These are phyloP conservation scores for Epicauta chinensis DNA, from an alignment of 1,140 invertebrate species.

Conservation along the genomic window DNA sequence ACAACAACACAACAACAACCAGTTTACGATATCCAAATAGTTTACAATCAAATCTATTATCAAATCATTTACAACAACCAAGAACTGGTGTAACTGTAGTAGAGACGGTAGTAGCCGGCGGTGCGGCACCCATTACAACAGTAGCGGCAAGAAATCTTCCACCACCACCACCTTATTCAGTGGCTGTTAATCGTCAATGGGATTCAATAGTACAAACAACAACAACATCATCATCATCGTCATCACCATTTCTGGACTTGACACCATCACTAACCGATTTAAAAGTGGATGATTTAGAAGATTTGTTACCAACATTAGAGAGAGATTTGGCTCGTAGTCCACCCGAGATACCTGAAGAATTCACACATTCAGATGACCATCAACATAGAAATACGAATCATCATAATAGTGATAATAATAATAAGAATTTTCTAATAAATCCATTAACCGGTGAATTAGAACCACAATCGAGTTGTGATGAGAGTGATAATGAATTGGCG, in stretches of 20 bases:
- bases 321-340: slow-evolving; percentile 31
- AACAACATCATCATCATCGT: no score
- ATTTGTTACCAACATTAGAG: slow-evolving; percentile 52
- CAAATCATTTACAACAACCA: neutral
- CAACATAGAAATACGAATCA: slow-evolving; percentile 32
- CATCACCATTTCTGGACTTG: slow-evolving; percentile 35
- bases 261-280: slow-evolving; percentile 45
- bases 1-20: slow-evolving; percentile 5
- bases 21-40: neutral
- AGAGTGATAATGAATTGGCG: slow-evolving; percentile 41
- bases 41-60: neutral
- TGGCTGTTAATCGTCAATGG: slow-evolving; percentile 28
- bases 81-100: neutral
- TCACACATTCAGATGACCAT: slow-evolving; percentile 25
- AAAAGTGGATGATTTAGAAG: slow-evolving; percentile 53
- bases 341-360: slow-evolving; percentile 34
- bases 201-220: slow-evolving; percentile 30
- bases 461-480: slow-evolving; percentile 54
- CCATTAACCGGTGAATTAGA: slow-evolving; percentile 81
- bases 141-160: slow-evolving; percentile 18
- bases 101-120: neutral
- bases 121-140: slow-evolving; percentile 2
- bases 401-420: slow-evolving; percentile 53
- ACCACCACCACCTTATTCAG: slow-evolving; percentile 25
- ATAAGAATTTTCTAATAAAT: slow-evolving; percentile 76